Conservation (phyloP, 2,797 vertebrate genomes). For the Tangara arthus region DNA sequence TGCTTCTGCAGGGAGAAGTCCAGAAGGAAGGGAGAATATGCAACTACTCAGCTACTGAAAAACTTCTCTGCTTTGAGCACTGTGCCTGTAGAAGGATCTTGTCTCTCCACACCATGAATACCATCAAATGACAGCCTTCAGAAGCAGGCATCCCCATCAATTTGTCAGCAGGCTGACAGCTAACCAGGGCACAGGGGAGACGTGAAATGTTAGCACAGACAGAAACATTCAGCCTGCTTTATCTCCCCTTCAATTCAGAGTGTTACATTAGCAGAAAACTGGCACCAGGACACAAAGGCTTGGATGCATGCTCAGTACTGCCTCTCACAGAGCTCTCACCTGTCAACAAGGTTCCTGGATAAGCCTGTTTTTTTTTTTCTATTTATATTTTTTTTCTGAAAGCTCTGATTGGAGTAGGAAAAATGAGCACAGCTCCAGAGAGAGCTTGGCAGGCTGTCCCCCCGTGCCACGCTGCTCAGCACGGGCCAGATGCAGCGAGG, state of each 20-base stretch:
- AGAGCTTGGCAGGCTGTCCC: background rate
- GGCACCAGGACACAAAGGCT: background rate
- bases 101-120: background rate
- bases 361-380: rapidly evolving
- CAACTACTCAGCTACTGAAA: background rate
- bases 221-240: background rate
- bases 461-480: rapidly evolving
- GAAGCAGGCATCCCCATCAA: background rate
- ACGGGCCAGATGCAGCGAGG: rapidly evolving
- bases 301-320: background rate
- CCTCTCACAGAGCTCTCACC: background rate
- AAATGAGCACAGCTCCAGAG: background rate
- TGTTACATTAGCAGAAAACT: background rate
- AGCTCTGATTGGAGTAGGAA: background rate
- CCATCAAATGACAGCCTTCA: background rate
- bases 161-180: background rate
- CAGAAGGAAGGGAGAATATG: background rate
- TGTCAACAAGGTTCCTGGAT: background rate
- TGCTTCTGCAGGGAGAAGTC: background rate
- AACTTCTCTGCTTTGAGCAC: background rate
- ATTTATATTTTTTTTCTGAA: background rate
- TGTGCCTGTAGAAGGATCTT: background rate
- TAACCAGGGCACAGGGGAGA: background rate
- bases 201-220: background rate
- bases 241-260: background rate